Evolutionary conservation across 2,797 vertebrate species (phyloP).

Genomic region (Microctenopoma lineatum): DNA sequence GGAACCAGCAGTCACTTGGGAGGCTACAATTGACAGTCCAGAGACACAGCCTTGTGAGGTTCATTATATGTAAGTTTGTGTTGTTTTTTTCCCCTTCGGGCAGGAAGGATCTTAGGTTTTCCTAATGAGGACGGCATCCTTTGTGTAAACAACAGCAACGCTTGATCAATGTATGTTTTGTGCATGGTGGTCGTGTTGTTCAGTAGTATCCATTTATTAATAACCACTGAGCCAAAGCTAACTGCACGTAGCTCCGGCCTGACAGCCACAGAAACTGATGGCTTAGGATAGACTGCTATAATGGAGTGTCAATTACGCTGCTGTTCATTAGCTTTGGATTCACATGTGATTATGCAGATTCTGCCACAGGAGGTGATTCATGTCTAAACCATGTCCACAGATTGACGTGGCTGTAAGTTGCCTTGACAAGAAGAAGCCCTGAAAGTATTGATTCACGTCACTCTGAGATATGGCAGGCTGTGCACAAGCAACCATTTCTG

Average conservation of each 20-base stretch:
- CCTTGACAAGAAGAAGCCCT: slow-evolving; percentile 43
- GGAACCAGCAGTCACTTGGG: slow-evolving; percentile 60
- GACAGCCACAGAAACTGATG: slow-evolving; percentile 33
- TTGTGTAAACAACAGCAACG: slow-evolving; percentile 38
- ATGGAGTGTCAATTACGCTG: slow-evolving; percentile 38
- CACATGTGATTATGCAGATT: slow-evolving; percentile 48
- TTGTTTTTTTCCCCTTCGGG: slow-evolving; percentile 24
- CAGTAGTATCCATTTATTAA: slow-evolving; percentile 33
- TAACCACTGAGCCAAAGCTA: slow-evolving; percentile 22
- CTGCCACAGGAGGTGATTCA: slow-evolving; percentile 16
- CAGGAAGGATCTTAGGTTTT: slow-evolving; percentile 33
- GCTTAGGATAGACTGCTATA: slow-evolving; percentile 23
- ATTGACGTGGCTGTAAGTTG: slow-evolving; percentile 41
- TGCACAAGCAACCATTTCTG: slow-evolving; percentile 29
- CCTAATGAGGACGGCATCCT: slow-evolving; percentile 56
- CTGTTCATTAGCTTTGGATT: slow-evolving; percentile 54
- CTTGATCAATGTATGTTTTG: slow-evolving; percentile 46
- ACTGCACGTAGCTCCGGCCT: slow-evolving; percentile 27
- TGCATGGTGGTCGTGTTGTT: slow-evolving; percentile 15
- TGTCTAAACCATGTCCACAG: slow-evolving; percentile 8
- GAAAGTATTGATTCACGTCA: slow-evolving; percentile 38
- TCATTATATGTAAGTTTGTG: slow-evolving; percentile 62
- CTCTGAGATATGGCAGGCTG: slow-evolving; percentile 40
- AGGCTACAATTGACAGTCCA: slow-evolving; percentile 58
- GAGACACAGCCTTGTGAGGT: slow-evolving; percentile 41